Evolutionary conservation across 2,888 invertebrate species (phyloP).

Genomic region (Laspeyria flexula): DNA sequence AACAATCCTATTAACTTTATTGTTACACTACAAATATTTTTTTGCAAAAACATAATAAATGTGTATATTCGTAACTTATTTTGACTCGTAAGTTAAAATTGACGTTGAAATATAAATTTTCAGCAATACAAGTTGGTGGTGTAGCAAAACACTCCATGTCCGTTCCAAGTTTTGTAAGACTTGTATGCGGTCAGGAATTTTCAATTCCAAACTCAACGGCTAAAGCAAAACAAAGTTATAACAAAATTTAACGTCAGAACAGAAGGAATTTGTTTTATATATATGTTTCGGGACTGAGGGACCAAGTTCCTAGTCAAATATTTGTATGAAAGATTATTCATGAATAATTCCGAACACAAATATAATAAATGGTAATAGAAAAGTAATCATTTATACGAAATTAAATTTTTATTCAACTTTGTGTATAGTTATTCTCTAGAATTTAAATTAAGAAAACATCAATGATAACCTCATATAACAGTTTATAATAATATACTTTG

Average conservation of each 20-base stretch:
- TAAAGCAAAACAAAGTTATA: constrained; percentile 41
- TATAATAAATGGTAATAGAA: not conserved
- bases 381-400: not conserved
- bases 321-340: constrained; percentile 7
- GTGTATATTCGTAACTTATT: no score
- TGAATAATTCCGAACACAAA: not conserved
- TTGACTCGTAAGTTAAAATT: not conserved
- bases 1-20: not conserved
- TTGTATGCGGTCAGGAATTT: constrained; percentile 41
- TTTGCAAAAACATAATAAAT: no score
- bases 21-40: not conserved
- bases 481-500: no score
- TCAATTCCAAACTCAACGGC: constrained; percentile 42
- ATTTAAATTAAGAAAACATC: no score
- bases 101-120: not conserved
- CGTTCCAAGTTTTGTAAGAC: constrained; percentile 39
- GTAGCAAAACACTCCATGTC: constrained; percentile 33
- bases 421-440: no score
- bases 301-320: constrained; percentile 18
- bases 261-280: constrained; percentile 35
- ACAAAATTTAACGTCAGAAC: constrained; percentile 39
- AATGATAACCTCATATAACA: no score
- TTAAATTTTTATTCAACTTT: not conserved
- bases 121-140: constrained; percentile 2
- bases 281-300: constrained; percentile 20